Percentiles rank a stretch among this genome's conserved stretches.
These are phyloP conservation scores for Ophion ellenae DNA, from an alignment of 2,888 invertebrate species.

Conservation along the genomic window DNA sequence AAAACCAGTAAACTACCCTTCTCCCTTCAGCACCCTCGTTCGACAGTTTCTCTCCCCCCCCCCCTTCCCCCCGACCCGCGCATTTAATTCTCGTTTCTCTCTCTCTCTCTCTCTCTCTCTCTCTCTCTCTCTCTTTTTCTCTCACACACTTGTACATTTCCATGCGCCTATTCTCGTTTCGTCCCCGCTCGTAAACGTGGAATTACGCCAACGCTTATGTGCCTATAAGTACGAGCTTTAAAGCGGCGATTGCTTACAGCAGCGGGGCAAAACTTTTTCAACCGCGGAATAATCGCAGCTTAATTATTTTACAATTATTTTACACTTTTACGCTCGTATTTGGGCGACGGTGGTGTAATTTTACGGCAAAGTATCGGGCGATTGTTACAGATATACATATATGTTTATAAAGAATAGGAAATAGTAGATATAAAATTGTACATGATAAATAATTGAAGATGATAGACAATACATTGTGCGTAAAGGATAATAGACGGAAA, in stretches of 20 bases:
- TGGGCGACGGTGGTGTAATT: too few relatives aligned
- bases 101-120: background rate
- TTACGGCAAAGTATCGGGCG: too few relatives aligned
- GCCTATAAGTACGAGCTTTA: background rate
- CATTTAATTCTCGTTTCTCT: conserved; percentile 44
- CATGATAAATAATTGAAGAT: background rate
- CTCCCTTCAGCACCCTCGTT: conserved; percentile 42
- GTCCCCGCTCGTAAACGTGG: conserved; percentile 23
- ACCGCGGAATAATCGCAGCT: background rate
- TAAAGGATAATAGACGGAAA: background rate
- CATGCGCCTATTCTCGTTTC: conserved; percentile 23
- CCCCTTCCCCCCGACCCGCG: background rate
- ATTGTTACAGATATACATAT: too few relatives aligned
- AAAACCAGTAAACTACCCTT: conserved; percentile 60
- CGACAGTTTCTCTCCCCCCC: conserved; percentile 16
- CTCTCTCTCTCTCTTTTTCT: conserved; percentile 35
- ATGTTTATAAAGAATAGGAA: too few relatives aligned
- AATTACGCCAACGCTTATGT: conserved; percentile 30
- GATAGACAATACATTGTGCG: background rate
- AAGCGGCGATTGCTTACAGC: background rate
- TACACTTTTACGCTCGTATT: background rate
- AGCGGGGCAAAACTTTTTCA: background rate
- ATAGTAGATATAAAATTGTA: background rate
- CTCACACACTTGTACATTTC: conserved; percentile 3
- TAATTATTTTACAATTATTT: background rate